Conservation (phyloP, 2,888 invertebrate genomes). For the Polydesmus complanatus region DNA sequence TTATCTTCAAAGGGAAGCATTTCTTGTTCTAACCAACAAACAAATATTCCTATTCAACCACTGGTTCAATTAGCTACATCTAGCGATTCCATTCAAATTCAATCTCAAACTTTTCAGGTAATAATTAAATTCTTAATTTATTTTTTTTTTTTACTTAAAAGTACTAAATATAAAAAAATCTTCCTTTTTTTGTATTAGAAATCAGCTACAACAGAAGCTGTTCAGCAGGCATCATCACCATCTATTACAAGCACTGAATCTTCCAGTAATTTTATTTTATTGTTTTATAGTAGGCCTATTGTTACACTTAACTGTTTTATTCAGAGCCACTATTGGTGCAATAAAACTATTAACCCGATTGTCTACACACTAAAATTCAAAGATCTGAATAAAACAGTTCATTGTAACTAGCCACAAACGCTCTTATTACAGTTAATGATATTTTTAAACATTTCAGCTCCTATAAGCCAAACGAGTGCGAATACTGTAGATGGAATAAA, state of each 20-base stretch:
- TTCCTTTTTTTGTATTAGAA: not conserved
- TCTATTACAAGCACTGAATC: constrained; percentile 14
- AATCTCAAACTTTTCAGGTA: constrained; percentile 14
- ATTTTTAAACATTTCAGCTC: too few species aligned
- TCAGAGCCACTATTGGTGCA: too few species aligned
- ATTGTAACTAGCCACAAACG: not conserved
- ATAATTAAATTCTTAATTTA: not conserved
- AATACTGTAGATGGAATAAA: constrained; percentile 94
- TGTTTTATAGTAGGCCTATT: too few species aligned
- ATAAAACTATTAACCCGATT: too few species aligned
- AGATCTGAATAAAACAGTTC: too few species aligned
- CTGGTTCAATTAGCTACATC: constrained; percentile 16
- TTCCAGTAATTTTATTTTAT: constrained; percentile 1
- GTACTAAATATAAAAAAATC: too few species aligned
- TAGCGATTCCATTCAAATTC: constrained; percentile 11
- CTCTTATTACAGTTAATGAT: not conserved
- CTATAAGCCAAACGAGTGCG: constrained; percentile 83
- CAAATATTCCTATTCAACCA: not conserved
- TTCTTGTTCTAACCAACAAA: not conserved
- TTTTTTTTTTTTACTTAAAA: too few species aligned
- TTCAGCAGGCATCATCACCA: constrained; percentile 12
- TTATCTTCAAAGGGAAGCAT: not conserved
- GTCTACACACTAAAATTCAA: too few species aligned
- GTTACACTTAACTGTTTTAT: too few species aligned
- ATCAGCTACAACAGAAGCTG: not conserved